Conservation (phyloP, 2,888 invertebrate genomes). For the Hyppa rectilinea region DNA sequence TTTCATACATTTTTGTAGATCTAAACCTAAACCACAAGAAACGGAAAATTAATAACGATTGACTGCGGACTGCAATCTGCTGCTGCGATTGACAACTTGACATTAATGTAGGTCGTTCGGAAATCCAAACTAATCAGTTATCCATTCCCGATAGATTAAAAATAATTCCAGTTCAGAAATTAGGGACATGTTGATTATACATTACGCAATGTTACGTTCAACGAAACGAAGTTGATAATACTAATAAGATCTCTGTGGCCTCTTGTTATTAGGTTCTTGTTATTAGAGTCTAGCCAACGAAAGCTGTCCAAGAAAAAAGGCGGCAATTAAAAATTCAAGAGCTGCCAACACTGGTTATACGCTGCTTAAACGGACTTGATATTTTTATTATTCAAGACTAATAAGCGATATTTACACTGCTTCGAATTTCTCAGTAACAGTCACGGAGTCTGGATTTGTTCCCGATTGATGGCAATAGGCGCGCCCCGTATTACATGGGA, state of each 20-base stretch:
- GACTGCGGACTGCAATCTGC: slow-evolving; percentile 36
- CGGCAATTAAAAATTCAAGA: no score
- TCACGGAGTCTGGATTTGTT: no score
- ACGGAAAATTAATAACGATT: slow-evolving; percentile 63
- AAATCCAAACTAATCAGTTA: slow-evolving; percentile 29
- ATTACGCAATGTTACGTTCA: background rate
- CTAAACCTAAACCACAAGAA: slow-evolving; percentile 35
- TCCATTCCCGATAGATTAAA: background rate
- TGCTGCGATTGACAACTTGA: slow-evolving; percentile 57
- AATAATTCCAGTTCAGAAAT: slow-evolving; percentile 19
- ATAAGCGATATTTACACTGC: no score
- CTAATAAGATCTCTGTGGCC: background rate
- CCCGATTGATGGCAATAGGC: no score
- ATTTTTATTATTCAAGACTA: no score
- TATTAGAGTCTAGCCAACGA: no score
- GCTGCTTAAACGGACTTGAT: no score
- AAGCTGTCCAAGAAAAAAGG: no score
- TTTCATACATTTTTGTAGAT: slow-evolving; percentile 55
- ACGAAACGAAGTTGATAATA: background rate
- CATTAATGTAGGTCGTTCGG: slow-evolving; percentile 28
- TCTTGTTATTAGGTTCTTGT: no score
- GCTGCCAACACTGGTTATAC: no score
- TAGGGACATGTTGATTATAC: background rate
- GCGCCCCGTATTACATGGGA: no score
- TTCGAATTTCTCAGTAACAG: no score